phyloP scores from a whole-genome alignment of 2,888 invertebrate genomes.

The Agrenia bidenticulata region DNA sequence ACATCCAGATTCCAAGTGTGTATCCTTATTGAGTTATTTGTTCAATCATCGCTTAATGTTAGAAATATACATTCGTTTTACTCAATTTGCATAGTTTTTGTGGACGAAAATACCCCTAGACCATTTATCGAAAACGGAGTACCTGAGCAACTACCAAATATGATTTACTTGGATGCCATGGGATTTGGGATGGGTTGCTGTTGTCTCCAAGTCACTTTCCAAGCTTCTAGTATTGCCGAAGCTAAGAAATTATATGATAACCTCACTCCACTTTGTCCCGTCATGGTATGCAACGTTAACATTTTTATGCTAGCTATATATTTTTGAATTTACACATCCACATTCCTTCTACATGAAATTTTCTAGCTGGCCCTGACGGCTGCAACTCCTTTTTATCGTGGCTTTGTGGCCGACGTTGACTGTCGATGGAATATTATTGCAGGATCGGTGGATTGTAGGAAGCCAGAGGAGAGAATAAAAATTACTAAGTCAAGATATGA shows the following conservation, averaged over 20 bases:
- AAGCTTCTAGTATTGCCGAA: slow-evolving; percentile 94
- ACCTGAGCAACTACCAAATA: slow-evolving; percentile 72
- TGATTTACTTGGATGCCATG: slow-evolving; percentile 98
- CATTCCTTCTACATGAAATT: neutral
- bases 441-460: slow-evolving; percentile 92
- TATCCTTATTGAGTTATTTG: slow-evolving; percentile 54
- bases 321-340: too few species aligned
- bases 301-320: neutral
- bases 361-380: slow-evolving; percentile 88
- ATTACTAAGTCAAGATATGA: slow-evolving; percentile 88
- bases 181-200: slow-evolving; percentile 99
- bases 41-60: too few species aligned
- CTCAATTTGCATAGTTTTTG: slow-evolving; percentile 68
- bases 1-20: slow-evolving; percentile 90
- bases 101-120: slow-evolving; percentile 79
- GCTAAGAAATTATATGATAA: slow-evolving; percentile 96
- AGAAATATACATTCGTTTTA: slow-evolving; percentile 3
- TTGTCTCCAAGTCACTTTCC: slow-evolving; percentile 93
- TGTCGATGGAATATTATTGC: slow-evolving; percentile 98
- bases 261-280: slow-evolving; percentile 92
- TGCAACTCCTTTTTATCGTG: slow-evolving; percentile 91
- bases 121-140: slow-evolving; percentile 71
- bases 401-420: slow-evolving; percentile 91
- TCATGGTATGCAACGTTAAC: slow-evolving; percentile 68
- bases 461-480: slow-evolving; percentile 81